Evolutionary conservation across 1,140 invertebrate species (phyloP), one percentile per base, ranked within the genome.

Genomic region (Drosophila santomea): DNA sequence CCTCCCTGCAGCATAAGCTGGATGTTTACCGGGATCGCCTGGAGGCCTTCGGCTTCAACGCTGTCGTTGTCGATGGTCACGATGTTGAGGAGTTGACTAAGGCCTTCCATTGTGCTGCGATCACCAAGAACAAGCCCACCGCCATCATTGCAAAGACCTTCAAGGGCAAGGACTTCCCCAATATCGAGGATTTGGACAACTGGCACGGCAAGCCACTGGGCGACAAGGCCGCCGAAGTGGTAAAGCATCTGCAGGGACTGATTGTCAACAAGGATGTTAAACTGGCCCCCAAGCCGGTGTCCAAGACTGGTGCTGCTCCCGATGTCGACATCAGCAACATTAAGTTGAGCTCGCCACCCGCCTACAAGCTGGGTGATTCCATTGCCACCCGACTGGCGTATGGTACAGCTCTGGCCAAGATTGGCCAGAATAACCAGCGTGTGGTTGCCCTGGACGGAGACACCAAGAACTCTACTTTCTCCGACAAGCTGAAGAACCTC

Each of bases 151-250:
- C 97, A 25, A 99, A 99, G 94, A 99, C 99, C 0, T 98, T 95
- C 91, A 99, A 99, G 93, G 99, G 99, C 5, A 97, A 95, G 91
- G 95, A 96, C 72, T 98, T 98, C 92, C 95, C 95, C 55, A 88
- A 95, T 35, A 98, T 99, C 90, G 98, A 99, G 93, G 97, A 99
- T 93, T 48, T 94, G 68, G 96, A 98, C 50, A 98, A 99, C 92
- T 99, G 98, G 98, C 99, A 99, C 92, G 99, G 99, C 43, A 99
- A 99, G 91, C 95, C 98, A 0, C 93, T 99, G 28, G 98, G 97
- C 2, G 95, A 94, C 36, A 96, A 98, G 80, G 95, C 96, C 7
- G 95, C 95, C 5, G 94, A 94, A 68, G 94, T 97, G 5, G 94
- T 99, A 60, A 94, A 96, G 94, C 94, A 96, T 90, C 92, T 98